Percentiles rank a stretch among this genome's conserved stretches.
Evolutionary conservation across 2,113 vertebrate genomes (phyloP).

Genomic region (Chitala chitala): DNA sequence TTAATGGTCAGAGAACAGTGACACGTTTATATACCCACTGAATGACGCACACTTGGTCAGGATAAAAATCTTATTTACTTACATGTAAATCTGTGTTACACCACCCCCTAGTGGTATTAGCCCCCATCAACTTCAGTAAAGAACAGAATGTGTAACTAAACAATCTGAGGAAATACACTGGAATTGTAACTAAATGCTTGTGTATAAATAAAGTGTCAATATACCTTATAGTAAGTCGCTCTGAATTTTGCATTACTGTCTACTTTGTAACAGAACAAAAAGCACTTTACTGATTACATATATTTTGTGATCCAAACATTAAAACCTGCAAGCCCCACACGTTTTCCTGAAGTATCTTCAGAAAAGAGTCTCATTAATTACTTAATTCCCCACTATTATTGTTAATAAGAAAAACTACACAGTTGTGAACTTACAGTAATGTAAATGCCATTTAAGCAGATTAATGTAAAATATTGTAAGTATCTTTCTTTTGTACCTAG

Average conservation of each 20-base stretch:
- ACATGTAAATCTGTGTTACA: constrained; percentile 16
- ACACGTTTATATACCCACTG: not conserved
- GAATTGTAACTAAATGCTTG: too few relatives aligned
- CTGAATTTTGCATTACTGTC: too few relatives aligned
- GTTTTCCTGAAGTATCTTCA: not conserved
- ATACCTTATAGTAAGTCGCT: too few relatives aligned
- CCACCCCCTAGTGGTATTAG: constrained; percentile 36
- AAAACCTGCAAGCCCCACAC: not conserved
- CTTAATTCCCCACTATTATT: not conserved
- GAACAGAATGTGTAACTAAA: not conserved
- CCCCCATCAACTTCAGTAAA: not conserved
- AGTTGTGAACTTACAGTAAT: not conserved
- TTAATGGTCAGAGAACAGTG: not conserved
- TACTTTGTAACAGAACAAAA: not conserved
- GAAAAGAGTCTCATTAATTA: not conserved
- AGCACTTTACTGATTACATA: too few relatives aligned
- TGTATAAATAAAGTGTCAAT: too few relatives aligned
- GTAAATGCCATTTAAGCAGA: not conserved
- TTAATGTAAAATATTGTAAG: not conserved
- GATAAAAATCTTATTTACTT: too few relatives aligned
- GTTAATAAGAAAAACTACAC: not conserved
- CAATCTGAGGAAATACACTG: not conserved
- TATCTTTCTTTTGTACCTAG: constrained; percentile 48
- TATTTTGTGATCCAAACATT: not conserved
- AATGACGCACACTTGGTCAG: too few relatives aligned